These are phyloP conservation scores for Diorhabda carinulata DNA, from an alignment of 1,140 invertebrate genomes.

Conservation along the genomic window DNA sequence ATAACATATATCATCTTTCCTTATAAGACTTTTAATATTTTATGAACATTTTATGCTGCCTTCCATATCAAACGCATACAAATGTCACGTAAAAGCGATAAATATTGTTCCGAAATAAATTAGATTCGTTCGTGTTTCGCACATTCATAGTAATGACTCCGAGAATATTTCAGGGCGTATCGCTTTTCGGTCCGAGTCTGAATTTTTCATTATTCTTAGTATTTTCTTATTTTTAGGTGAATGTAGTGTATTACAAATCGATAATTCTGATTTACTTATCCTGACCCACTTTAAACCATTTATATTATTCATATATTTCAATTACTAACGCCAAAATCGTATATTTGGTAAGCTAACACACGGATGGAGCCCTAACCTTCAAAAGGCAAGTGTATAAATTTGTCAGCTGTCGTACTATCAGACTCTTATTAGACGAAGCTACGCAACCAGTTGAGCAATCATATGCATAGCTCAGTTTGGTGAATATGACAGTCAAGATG, in stretches of 20 bases:
- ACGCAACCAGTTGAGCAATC: too few relatives aligned
- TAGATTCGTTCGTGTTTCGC: conserved; percentile 17
- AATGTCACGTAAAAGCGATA: conserved; percentile 21
- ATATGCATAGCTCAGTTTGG: too few relatives aligned
- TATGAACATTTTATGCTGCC: conserved; percentile 20
- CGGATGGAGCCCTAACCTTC: too few relatives aligned
- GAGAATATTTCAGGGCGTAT: conserved; percentile 13
- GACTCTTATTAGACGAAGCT: too few relatives aligned
- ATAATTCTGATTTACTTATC: neutral
- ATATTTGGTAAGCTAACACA: too few relatives aligned
- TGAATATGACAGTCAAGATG: too few relatives aligned
- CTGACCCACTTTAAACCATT: neutral
- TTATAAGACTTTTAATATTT: conserved; percentile 20
- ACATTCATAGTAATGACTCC: conserved; percentile 18
- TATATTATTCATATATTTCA: too few relatives aligned
- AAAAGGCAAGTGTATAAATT: too few relatives aligned
- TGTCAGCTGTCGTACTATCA: too few relatives aligned
- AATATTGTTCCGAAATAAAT: conserved; percentile 17
- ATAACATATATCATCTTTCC: conserved; percentile 13
- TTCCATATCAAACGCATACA: conserved; percentile 18
- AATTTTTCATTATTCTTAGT: neutral
- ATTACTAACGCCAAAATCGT: too few relatives aligned
- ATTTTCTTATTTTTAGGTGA: neutral
- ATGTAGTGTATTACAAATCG: neutral
- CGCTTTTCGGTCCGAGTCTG: neutral